Evolutionary conservation across 2,888 invertebrate genomes (phyloP).

Genomic region (Drepana falcataria): DNA sequence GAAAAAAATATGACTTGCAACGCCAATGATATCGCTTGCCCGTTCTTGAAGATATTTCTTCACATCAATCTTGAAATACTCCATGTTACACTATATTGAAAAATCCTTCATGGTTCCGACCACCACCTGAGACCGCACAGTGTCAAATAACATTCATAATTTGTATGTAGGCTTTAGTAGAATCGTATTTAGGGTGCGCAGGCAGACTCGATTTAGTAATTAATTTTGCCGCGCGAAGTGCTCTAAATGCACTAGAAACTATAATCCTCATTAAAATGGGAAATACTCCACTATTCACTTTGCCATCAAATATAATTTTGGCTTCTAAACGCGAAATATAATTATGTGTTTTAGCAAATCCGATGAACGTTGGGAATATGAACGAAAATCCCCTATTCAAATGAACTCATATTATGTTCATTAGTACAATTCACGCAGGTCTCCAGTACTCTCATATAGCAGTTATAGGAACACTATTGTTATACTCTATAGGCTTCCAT

Average conservation of each 20-base stretch:
- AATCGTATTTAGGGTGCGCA: conserved; percentile 53
- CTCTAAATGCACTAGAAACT: conserved; percentile 75
- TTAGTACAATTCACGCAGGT: conserved; percentile 25
- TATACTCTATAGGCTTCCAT: no score
- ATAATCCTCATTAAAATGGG: conserved; percentile 76
- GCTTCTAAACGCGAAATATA: conserved; percentile 65
- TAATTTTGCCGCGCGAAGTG: conserved; percentile 73
- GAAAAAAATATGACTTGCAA: no score
- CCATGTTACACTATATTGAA: no score
- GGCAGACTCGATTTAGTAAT: conserved; percentile 73
- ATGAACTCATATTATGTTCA: conserved; percentile 11
- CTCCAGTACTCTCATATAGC: conserved; percentile 1
- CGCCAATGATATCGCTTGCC: no score
- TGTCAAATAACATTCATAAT: conserved; percentile 33
- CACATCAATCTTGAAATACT: no score
- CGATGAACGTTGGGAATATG: conserved; percentile 25
- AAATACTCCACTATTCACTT: conserved; percentile 71
- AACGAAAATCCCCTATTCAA: conserved; percentile 23
- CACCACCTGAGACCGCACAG: no score
- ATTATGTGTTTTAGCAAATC: conserved; percentile 59
- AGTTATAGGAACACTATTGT: not conserved
- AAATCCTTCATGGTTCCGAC: no score
- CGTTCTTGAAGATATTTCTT: no score
- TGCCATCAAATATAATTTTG: conserved; percentile 70
- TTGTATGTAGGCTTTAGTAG: conserved; percentile 44